Conservation (phyloP, 2,888 invertebrate genomes). For the Heteromyza rotundicornis region DNA sequence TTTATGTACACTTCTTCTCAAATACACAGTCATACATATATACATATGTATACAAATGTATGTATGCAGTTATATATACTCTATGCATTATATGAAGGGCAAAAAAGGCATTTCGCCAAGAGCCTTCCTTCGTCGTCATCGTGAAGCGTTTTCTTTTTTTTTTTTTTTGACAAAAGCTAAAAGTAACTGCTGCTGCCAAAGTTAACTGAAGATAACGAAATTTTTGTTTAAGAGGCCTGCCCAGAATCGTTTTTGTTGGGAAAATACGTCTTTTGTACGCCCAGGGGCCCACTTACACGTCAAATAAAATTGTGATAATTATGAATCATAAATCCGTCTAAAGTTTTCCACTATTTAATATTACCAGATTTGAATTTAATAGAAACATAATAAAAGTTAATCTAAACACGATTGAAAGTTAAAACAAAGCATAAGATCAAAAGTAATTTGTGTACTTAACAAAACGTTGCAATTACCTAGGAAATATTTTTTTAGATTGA, state of each 20-base stretch:
- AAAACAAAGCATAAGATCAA: too few relatives aligned
- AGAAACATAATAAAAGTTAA: neutral
- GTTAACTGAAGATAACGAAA: neutral
- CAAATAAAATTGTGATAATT: too few relatives aligned
- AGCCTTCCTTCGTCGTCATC: neutral
- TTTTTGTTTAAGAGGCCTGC: neutral
- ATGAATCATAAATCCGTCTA: too few relatives aligned
- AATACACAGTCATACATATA: neutral
- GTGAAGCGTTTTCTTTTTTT: neutral
- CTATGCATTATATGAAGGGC: neutral
- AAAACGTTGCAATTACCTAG: too few relatives aligned
- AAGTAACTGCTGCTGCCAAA: neutral
- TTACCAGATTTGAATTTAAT: too few relatives aligned
- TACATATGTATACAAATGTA: neutral
- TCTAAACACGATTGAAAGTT: neutral
- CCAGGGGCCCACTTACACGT: too few relatives aligned
- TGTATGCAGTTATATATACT: neutral
- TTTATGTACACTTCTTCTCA: neutral
- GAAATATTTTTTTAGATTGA: too few relatives aligned
- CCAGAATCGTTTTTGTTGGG: too few relatives aligned
- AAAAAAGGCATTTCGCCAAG: neutral
- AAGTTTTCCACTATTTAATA: too few relatives aligned
- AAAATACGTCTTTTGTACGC: too few relatives aligned
- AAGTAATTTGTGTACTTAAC: too few relatives aligned
- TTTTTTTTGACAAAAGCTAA: neutral